A percentile compares a stretch with the other conserved stretches of the same genome.
Evolutionary conservation across 1,140 invertebrate species (phyloP).

Genomic region (Oedothorax gibbosus): DNA sequence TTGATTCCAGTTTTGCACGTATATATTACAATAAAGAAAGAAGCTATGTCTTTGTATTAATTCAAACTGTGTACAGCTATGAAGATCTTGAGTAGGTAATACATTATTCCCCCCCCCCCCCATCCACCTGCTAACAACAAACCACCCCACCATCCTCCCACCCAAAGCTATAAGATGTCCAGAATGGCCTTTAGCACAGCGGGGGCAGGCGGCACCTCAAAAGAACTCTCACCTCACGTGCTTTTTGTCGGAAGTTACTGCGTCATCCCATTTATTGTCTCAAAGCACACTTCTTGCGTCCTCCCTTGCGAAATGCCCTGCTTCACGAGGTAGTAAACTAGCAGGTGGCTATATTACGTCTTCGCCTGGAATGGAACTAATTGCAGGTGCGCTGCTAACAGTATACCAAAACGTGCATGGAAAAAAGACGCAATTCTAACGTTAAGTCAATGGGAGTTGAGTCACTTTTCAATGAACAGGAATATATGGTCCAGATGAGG

Average conservation of each 20-base stretch:
- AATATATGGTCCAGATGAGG: too few relatives aligned
- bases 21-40: too few relatives aligned
- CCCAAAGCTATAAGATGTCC: not conserved
- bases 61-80: too few relatives aligned
- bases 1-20: too few relatives aligned
- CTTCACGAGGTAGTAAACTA: not conserved
- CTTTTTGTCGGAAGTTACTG: not conserved
- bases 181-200: not conserved
- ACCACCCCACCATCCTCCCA: not conserved
- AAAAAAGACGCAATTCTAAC: too few relatives aligned
- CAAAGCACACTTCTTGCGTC: not conserved
- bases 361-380: not conserved
- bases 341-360: not conserved
- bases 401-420: too few relatives aligned
- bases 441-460: too few relatives aligned
- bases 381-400: not conserved
- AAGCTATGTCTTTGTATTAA: too few relatives aligned
- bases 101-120: too few relatives aligned
- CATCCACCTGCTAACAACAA: not conserved
- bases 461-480: too few relatives aligned
- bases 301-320: not conserved
- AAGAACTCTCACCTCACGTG: not conserved
- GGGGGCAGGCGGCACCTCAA: not conserved
- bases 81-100: too few relatives aligned
- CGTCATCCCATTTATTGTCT: slow-evolving; percentile 2